These are phyloP conservation scores for Cartodere bifasciata DNA, from an alignment of 2,888 invertebrate species.

Conservation along the genomic window DNA sequence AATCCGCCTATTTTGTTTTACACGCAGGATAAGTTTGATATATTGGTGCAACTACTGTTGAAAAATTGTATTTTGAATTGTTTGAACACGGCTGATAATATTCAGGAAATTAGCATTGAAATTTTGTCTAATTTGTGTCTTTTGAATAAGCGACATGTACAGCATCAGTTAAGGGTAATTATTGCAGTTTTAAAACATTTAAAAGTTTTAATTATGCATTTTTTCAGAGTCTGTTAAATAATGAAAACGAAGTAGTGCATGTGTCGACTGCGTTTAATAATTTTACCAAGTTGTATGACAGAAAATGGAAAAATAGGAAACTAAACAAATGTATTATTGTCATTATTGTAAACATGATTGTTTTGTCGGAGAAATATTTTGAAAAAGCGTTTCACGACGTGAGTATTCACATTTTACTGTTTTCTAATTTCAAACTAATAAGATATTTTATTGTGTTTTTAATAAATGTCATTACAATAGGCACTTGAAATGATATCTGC, in stretches of 20 bases:
- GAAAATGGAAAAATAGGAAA: slow-evolving; percentile 1
- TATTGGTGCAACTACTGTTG: not conserved
- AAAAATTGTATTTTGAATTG: slow-evolving; percentile 1
- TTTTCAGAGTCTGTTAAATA: not conserved
- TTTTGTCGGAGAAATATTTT: slow-evolving; percentile 2
- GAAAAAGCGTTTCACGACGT: too few relatives aligned
- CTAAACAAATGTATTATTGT: slow-evolving; percentile 1
- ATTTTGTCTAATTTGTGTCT: not conserved
- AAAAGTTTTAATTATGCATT: not conserved
- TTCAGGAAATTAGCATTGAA: not conserved
- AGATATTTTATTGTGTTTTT: too few relatives aligned
- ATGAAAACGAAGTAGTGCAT: not conserved
- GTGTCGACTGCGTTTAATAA: not conserved
- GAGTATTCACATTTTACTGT: too few relatives aligned
- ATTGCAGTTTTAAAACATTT: not conserved
- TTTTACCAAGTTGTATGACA: not conserved
- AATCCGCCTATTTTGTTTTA: not conserved
- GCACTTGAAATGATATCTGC: too few relatives aligned
- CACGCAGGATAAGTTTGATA: not conserved
- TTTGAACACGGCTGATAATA: not conserved
- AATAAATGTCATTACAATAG: too few relatives aligned
- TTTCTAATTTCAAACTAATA: too few relatives aligned
- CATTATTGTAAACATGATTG: not conserved
- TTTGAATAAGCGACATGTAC: not conserved
- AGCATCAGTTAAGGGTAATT: slow-evolving; percentile 1